Conservation (phyloP, 2,888 invertebrate genomes). For the Leptopterna dolabrata region DNA sequence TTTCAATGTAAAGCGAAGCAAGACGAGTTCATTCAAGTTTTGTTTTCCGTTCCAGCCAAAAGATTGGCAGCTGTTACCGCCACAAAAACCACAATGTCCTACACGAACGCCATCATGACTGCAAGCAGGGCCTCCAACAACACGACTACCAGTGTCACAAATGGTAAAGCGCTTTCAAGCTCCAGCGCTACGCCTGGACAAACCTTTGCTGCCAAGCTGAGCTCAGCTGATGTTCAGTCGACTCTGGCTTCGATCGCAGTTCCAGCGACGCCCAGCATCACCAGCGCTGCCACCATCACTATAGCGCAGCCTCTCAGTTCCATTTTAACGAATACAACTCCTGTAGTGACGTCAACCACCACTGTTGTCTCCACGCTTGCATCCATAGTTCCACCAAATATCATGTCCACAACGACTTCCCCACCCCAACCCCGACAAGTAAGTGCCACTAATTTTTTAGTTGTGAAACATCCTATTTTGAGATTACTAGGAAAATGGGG, state of each 20-base stretch:
- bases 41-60: conserved; percentile 67
- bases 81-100: conserved; percentile 73
- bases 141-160: conserved; percentile 64
- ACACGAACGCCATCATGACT: conserved; percentile 72
- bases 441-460: not conserved
- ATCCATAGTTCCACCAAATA: not conserved
- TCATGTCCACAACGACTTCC: conserved; percentile 42
- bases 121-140: conserved; percentile 65
- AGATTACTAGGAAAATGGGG: too few relatives aligned
- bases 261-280: conserved; percentile 58
- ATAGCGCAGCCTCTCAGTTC: conserved; percentile 62
- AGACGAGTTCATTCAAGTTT: too few relatives aligned
- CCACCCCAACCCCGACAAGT: conserved; percentile 41
- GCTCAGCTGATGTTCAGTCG: conserved; percentile 64
- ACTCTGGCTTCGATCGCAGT: conserved; percentile 63
- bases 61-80: conserved; percentile 67
- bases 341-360: conserved; percentile 62
- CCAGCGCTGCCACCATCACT: conserved; percentile 65
- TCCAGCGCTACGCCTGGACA: conserved; percentile 65
- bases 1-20: not conserved
- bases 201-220: conserved; percentile 81
- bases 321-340: conserved; percentile 63
- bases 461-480: not conserved
- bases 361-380: conserved; percentile 62
- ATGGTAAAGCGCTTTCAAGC: not conserved